Evolutionary conservation across 2,888 invertebrate genomes (phyloP).

Genomic region (Argynnis bischoffii): DNA sequence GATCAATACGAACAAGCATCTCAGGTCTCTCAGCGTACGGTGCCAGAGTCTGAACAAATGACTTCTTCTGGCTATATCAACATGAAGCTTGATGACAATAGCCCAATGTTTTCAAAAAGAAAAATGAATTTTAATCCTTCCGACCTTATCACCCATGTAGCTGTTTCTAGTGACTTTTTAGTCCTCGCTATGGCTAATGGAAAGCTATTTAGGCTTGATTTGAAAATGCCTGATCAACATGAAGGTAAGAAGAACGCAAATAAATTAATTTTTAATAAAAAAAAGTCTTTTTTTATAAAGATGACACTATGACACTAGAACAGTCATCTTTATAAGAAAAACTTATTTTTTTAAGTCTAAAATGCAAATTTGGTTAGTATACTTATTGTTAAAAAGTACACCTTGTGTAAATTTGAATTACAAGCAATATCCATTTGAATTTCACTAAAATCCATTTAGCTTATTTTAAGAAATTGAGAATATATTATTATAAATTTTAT

Average conservation of each 20-base stretch:
- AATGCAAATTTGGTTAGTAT: too few relatives aligned
- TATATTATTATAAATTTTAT: too few relatives aligned
- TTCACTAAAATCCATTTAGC: background rate
- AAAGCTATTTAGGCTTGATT: constrained; percentile 89
- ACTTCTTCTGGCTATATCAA: constrained; percentile 80
- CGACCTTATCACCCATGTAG: constrained; percentile 90
- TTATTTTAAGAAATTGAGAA: too few relatives aligned
- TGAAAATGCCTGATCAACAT: constrained; percentile 88
- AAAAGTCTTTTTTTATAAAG: too few relatives aligned
- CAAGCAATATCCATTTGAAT: too few relatives aligned
- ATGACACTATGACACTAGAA: too few relatives aligned
- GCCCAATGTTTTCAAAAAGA: constrained; percentile 93
- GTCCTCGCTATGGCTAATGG: constrained; percentile 93
- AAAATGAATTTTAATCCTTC: constrained; percentile 91
- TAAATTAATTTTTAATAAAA: background rate
- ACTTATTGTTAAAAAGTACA: too few relatives aligned
- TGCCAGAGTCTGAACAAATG: constrained; percentile 67
- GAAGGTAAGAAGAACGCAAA: constrained; percentile 84
- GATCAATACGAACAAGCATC: constrained; percentile 93
- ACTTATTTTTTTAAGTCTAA: too few relatives aligned
- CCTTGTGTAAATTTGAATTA: too few relatives aligned
- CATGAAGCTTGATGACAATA: constrained; percentile 85
- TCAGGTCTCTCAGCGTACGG: constrained; percentile 73
- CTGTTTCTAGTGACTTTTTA: constrained; percentile 91
- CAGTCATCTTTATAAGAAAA: too few relatives aligned